These are phyloP conservation scores for Paracyclopina nana DNA, from an alignment of 1,140 invertebrate species.

Conservation along the genomic window DNA sequence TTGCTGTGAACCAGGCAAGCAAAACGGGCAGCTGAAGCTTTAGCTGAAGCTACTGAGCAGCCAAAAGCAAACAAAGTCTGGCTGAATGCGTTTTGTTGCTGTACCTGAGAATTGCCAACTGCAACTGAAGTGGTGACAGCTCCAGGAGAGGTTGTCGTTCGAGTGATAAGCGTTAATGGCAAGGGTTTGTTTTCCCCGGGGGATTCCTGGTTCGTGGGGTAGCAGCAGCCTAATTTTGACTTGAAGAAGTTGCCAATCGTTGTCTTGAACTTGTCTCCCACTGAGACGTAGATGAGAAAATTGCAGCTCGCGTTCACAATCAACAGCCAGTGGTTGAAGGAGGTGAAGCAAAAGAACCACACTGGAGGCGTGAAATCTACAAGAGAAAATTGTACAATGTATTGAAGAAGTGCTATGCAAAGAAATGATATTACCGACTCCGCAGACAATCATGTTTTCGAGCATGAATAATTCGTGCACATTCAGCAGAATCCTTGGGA, in stretches of 20 bases:
- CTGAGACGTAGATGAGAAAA: constrained; percentile 12
- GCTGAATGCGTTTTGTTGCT: too few relatives aligned
- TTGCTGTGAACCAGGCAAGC: too few relatives aligned
- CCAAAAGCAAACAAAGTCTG: too few relatives aligned
- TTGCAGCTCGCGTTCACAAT: constrained; percentile 9
- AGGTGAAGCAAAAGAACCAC: constrained; percentile 13
- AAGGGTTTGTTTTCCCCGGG: too few relatives aligned
- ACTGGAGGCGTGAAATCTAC: constrained; percentile 7
- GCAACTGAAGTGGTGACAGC: too few relatives aligned
- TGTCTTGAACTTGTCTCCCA: constrained; percentile 14
- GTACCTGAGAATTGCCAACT: too few relatives aligned
- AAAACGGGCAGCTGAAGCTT: too few relatives aligned
- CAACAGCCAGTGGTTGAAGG: constrained; percentile 12
- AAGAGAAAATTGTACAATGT: neutral
- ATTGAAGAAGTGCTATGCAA: neutral
- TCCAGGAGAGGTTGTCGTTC: too few relatives aligned
- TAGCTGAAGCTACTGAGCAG: too few relatives aligned
- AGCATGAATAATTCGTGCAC: constrained; percentile 15
- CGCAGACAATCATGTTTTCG: constrained; percentile 9
- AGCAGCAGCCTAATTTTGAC: neutral
- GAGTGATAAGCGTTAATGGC: too few relatives aligned
- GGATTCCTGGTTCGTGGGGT: too few relatives aligned
- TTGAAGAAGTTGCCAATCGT: neutral
- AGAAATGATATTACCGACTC: constrained; percentile 1
- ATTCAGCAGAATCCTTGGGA: constrained; percentile 12